Evolutionary conservation across 2,888 invertebrate genomes (phyloP).

Genomic region (Leptothorax acervorum): DNA sequence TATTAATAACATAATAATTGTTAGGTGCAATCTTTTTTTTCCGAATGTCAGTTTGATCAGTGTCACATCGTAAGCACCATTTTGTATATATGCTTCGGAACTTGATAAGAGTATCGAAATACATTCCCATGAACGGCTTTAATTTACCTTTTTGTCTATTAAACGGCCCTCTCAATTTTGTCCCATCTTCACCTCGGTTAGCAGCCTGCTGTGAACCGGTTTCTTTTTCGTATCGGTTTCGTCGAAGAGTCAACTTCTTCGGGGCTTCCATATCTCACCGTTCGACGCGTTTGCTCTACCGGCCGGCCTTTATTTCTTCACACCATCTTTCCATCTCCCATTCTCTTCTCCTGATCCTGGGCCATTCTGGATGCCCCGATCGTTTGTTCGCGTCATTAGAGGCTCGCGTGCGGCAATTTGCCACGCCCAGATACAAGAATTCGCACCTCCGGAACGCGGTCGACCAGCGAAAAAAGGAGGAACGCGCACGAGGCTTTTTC

Average conservation of each 20-base stretch:
- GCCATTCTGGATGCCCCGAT: conserved; percentile 69
- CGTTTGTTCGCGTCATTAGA: conserved; percentile 83
- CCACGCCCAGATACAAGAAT: conserved; percentile 82
- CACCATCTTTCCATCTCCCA: conserved; percentile 48
- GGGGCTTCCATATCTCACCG: conserved; percentile 59
- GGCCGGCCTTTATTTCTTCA: conserved; percentile 68
- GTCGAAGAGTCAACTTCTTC: conserved; percentile 43
- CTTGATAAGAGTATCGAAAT: not conserved
- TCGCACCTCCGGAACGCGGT: conserved; percentile 78
- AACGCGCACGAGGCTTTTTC: conserved; percentile 57
- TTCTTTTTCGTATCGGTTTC: conserved; percentile 60
- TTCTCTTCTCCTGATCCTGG: conserved; percentile 58
- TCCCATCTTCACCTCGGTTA: conserved; percentile 34
- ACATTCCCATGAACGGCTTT: not conserved
- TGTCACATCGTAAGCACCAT: not conserved
- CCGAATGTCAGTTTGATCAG: not conserved
- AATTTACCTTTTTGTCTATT: conserved; percentile 28
- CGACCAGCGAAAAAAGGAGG: conserved; percentile 57
- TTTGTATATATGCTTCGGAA: not conserved
- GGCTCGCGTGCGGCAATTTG: conserved; percentile 83
- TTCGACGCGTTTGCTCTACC: conserved; percentile 66
- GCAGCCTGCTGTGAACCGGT: conserved; percentile 32
- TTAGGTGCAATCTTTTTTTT: not conserved
- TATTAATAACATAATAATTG: not conserved
- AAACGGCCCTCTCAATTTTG: conserved; percentile 32